phyloP scores from a whole-genome alignment of 2,113 vertebrate species.

The Laticauda laticaudata region DNA sequence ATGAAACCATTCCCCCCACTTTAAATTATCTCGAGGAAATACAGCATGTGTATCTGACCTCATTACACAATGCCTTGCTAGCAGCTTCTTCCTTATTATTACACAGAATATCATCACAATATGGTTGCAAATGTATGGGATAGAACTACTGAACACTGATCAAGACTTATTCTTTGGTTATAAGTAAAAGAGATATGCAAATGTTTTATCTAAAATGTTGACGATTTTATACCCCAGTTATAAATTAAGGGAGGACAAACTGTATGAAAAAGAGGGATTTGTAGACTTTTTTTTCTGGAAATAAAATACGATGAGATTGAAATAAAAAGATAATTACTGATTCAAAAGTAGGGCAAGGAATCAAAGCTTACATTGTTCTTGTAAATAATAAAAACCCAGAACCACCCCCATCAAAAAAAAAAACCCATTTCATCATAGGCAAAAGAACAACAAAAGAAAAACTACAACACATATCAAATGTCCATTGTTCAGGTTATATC shows the following conservation, averaged over 20 bases:
- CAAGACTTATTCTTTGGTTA: constrained; percentile 13
- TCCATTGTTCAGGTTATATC: neutral
- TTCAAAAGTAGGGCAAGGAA: neutral
- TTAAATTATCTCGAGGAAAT: neutral
- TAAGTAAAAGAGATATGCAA: neutral
- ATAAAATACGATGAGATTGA: neutral
- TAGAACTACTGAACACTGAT: neutral
- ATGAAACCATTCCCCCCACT: neutral
- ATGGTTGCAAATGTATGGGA: neutral
- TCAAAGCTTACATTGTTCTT: neutral
- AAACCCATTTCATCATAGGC: neutral
- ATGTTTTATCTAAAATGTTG: neutral
- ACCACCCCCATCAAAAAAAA: neutral
- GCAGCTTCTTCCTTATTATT: neutral
- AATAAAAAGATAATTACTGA: constrained; percentile 11
- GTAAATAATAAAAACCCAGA: neutral
- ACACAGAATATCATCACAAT: neutral
- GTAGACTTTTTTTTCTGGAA: neutral
- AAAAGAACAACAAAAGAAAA: neutral
- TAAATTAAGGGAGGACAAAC: neutral
- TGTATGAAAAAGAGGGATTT: neutral
- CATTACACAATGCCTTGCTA: neutral
- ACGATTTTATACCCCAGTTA: neutral
- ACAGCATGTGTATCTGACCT: neutral
- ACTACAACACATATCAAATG: neutral